phyloP scores from a whole-genome alignment of 2,888 invertebrate genomes.

The Drosophila algonquin region DNA sequence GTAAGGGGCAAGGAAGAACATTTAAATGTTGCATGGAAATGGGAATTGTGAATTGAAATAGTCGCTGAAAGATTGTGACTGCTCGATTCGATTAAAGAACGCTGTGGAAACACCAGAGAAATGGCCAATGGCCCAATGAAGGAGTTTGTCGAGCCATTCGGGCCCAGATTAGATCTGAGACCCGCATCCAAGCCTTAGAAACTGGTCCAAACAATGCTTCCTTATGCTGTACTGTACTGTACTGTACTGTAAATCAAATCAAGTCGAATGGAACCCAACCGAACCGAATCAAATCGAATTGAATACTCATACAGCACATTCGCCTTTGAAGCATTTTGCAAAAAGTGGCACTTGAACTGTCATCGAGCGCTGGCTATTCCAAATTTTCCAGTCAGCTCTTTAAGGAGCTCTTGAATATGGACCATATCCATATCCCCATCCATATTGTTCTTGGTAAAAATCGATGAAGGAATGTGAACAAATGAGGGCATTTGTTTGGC shows the following conservation, averaged over 20 bases:
- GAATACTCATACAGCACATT: not conserved
- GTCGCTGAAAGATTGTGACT: constrained; percentile 33
- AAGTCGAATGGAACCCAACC: constrained; percentile 15
- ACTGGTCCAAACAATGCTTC: not conserved
- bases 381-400: not conserved
- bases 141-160: not conserved
- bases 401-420: not conserved
- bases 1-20: not conserved
- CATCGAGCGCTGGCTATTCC: too few species aligned
- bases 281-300: not conserved
- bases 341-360: not conserved
- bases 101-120: not conserved
- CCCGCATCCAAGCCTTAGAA: too few species aligned
- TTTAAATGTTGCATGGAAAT: constrained; percentile 20
- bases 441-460: not conserved
- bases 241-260: not conserved
- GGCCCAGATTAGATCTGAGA: too few species aligned
- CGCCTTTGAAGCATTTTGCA: constrained; percentile 13
- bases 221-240: not conserved
- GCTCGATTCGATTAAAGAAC: constrained; percentile 23
- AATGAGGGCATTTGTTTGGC: constrained; percentile 3
- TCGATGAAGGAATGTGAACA: not conserved
- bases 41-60: constrained; percentile 19
- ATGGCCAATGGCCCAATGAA: not conserved
- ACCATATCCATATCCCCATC: too few species aligned